Percentiles rank a stretch among this genome's conserved stretches.
Conservation (phyloP, 2,113 vertebrate genomes). For the Dipodomys merriami region DNA sequence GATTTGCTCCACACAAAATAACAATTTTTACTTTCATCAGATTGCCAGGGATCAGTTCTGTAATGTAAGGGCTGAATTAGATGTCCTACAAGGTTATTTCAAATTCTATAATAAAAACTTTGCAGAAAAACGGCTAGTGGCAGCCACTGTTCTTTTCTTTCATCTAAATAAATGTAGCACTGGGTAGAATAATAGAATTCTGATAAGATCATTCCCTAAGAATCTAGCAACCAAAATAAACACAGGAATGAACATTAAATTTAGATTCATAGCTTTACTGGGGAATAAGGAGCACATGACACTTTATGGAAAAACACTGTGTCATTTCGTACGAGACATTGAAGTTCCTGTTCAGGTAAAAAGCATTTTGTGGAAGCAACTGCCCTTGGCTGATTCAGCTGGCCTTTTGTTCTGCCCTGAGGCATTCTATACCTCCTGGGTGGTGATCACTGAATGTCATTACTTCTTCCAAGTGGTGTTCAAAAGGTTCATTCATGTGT, state of each 20-base stretch:
- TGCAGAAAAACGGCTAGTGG: neutral
- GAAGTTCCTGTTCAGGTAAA: conserved; percentile 29
- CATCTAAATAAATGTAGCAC: neutral
- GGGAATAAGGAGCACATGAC: neutral
- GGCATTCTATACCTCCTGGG: neutral
- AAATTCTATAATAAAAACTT: neutral
- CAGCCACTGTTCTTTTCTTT: neutral
- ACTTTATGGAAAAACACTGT: neutral
- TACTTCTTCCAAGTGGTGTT: conserved; percentile 56
- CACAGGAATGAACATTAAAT: conserved; percentile 23
- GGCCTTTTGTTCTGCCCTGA: conserved; percentile 1
- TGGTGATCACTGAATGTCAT: conserved; percentile 10
- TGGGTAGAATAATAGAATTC: neutral
- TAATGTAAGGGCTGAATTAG: neutral
- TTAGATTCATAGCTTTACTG: neutral
- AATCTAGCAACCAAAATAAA: neutral
- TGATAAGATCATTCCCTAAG: conserved; percentile 10
- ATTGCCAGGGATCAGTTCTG: neutral
- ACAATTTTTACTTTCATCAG: neutral
- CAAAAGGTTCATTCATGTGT: conserved; percentile 66
- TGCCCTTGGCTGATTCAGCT: neutral
- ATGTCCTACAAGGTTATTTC: neutral
- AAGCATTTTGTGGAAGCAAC: conserved; percentile 23
- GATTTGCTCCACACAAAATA: neutral
- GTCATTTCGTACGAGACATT: neutral